These are phyloP conservation scores for Aradus depressus DNA, from an alignment of 2,888 invertebrate species.

Conservation along the genomic window DNA sequence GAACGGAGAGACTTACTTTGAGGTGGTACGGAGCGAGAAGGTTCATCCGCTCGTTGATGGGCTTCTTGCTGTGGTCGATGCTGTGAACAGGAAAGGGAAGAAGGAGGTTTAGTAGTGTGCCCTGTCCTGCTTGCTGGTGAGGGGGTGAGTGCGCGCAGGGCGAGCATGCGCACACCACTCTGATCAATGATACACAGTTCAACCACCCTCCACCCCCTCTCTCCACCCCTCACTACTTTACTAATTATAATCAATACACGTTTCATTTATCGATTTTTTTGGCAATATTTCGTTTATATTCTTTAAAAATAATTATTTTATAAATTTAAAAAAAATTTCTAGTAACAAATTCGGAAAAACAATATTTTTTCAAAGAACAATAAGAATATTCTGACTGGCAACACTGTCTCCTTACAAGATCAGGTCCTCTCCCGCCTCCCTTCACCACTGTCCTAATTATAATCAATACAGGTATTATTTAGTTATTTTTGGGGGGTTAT, in stretches of 20 bases:
- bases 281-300: background rate
- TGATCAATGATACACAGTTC: constrained; percentile 25
- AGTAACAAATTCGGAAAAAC: too few relatives aligned
- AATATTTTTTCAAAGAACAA: too few relatives aligned
- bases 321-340: too few relatives aligned
- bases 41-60: constrained; percentile 34
- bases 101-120: constrained; percentile 12
- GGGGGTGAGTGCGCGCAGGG: constrained; percentile 21
- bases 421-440: constrained; percentile 21
- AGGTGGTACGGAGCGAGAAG: constrained; percentile 38
- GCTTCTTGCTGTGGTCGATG: constrained; percentile 25
- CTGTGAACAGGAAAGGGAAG: constrained; percentile 26
- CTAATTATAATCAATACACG: constrained; percentile 21
- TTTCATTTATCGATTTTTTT: background rate
- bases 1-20: constrained; percentile 33
- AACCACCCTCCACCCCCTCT: constrained; percentile 23
- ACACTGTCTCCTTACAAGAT: too few relatives aligned
- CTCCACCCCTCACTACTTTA: constrained; percentile 21
- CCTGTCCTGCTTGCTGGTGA: constrained; percentile 19
- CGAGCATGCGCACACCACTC: constrained; percentile 17
- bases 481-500: background rate
- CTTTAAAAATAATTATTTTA: too few relatives aligned
- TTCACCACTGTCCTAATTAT: constrained; percentile 19
- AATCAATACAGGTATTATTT: constrained; percentile 16
- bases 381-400: too few relatives aligned